Conservation (phyloP, 2,888 invertebrate genomes). For the Glaucopsyche alexis region DNA sequence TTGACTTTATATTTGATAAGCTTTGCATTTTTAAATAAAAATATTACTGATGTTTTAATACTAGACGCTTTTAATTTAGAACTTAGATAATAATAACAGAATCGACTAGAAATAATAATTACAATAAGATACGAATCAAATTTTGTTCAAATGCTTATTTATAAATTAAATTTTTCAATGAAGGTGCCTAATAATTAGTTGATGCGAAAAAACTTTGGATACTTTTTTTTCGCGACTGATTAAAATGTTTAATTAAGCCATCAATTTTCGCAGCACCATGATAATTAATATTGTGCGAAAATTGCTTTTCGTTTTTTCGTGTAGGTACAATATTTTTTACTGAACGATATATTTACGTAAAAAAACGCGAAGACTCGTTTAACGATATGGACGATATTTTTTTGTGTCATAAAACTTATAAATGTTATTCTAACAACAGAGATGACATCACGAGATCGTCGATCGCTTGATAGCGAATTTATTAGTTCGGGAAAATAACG, state of each 20-base stretch:
- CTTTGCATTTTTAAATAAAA: neutral
- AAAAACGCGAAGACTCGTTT: too few relatives aligned
- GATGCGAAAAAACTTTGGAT: too few relatives aligned
- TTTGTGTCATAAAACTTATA: constrained; percentile 2
- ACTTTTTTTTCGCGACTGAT: neutral
- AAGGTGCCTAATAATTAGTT: too few relatives aligned
- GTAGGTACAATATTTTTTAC: neutral
- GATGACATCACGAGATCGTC: constrained; percentile 15
- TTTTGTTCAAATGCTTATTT: too few relatives aligned
- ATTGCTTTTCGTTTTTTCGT: neutral
- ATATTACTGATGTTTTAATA: neutral
- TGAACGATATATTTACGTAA: neutral
- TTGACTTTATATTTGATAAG: constrained; percentile 2
- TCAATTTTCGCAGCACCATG: neutral
- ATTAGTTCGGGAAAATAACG: constrained; percentile 31
- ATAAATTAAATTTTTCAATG: too few relatives aligned
- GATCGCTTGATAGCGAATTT: constrained; percentile 31
- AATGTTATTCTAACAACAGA: neutral
- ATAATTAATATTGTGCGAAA: constrained; percentile 1
- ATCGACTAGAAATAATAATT: too few relatives aligned
- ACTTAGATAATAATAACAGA: too few relatives aligned
- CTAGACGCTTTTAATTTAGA: too few relatives aligned
- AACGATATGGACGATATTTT: neutral
- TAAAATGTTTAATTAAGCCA: neutral
- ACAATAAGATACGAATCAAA: too few relatives aligned